These are phyloP conservation scores for Oplegnathus fasciatus DNA, from an alignment of 2,113 vertebrate species.

Conservation along the genomic window DNA sequence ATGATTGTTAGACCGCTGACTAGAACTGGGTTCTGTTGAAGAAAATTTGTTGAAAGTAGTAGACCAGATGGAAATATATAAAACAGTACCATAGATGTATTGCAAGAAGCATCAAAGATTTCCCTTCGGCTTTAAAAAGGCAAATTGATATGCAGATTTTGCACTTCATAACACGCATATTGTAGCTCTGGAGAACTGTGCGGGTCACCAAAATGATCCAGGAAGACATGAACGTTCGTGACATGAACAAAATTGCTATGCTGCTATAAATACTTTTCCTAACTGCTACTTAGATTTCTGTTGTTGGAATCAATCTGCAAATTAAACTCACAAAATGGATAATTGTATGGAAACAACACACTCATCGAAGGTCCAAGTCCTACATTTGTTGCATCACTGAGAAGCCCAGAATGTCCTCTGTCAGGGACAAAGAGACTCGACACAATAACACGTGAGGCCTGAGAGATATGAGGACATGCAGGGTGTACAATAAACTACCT, in stretches of 20 bases:
- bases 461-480: no score
- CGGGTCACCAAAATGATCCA: background rate
- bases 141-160: background rate
- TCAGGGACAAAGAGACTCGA: background rate
- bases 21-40: background rate
- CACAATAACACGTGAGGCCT: no score
- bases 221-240: background rate
- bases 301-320: background rate
- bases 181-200: background rate
- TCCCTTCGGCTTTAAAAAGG: background rate
- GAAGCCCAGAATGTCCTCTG: background rate
- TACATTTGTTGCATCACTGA: conserved; percentile 3
- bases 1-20: background rate
- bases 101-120: background rate
- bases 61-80: background rate
- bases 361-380: background rate
- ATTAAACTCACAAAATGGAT: conserved; percentile 10
- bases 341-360: background rate
- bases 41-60: conserved; percentile 5
- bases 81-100: background rate
- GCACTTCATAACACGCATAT: background rate
- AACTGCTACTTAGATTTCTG: background rate
- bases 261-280: background rate
- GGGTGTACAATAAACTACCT: no score
- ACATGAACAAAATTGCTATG: background rate